Base-by-base conservation (phyloP, 1,140 invertebrate species). In the Ostrea denselamellosa region DNA sequence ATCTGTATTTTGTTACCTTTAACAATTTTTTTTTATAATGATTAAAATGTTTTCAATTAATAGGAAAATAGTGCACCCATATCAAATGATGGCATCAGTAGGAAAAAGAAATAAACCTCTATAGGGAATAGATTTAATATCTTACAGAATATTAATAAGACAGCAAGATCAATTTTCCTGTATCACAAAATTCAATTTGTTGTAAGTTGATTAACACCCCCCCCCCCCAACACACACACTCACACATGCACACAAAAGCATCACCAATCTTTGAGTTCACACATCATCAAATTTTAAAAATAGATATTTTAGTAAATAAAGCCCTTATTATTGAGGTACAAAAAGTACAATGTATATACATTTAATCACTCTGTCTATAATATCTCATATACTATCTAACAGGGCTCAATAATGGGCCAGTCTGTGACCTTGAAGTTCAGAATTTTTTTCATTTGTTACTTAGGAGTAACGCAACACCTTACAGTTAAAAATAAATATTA, bases 221-320 rank as follows among this genome's bases (percentile, higher is more conserved):
- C n/a, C n/a, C n/a, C n/a, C n/a, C n/a, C n/a, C n/a, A n/a, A n/a
- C n/a, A n/a, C n/a, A n/a, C n/a, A n/a, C n/a, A 77, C 5, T 44
- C 34, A 44, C 2, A 44, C n/a, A n/a, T n/a, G 58, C 10, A 62
- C 5, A 4, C 34, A 77, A 10, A 25, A 77, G 68, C 68, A 44
- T 25, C 68, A 77, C 9, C 25, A 77, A 10, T 28, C 28, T 77
- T 62, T 62, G 28, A 28, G 68, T 44, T 77, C 28, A 77, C 68
- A 77, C 68, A 77, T 77, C 68, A 77, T 77, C 68, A 77, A 77
- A 77, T 28, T 77, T 77, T 68, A 22, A 68, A 25, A 34, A 77
- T 1, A 77, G 68, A 77, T 77, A 14, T 77, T 77, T 77, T 14
- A 34, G 4, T 28, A 77, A 25, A 77, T 77, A 77, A 25, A 28